Evolutionary conservation across 2,888 invertebrate species (phyloP), one percentile per base, ranked within the genome.

Genomic region (Lycaena phlaeas): DNA sequence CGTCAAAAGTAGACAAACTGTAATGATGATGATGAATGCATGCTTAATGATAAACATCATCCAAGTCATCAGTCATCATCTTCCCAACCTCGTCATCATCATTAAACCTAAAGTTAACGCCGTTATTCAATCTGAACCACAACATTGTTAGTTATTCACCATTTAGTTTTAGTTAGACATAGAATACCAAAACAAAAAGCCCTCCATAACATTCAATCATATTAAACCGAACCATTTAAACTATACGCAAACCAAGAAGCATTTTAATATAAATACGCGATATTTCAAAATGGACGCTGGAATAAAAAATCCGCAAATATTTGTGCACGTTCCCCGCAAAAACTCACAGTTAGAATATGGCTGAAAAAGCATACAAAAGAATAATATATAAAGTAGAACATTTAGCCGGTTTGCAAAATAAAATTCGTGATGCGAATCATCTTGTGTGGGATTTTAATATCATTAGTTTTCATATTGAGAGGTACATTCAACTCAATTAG

Each of bases 401-500:
- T 55, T 55, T 50, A 51, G 51, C 44, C 40, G 40, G 45, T 55
- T 55, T 53, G 46, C 45, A 48, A 50, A 52, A 56, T 52, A 53
- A 56, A 54, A 51, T 50, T 51, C 47, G 44, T 46, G 45, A 50
- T 48, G 50, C 22, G 22, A 26, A 40, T 39, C 40, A n/a, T 38
- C 47, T 45, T 38, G 11, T 22, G 41, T 41, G 38, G 38, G 44
- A 44, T 48, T 48, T 50, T 46, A 50, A 48, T 50, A 48, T 46
- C 46, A 50, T 50, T 46, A 50, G 43, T 27, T 48, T n/a, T 36
- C 31, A 45, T 48, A 49, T 45, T 47, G 42, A 41, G n/a, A n/a
- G n/a, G n/a, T n/a, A n/a, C n/a, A n/a, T n/a, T n/a, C n/a, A n/a
- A n/a, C n/a, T n/a, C n/a, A n/a, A n/a, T n/a, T n/a, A n/a, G n/a